A percentile compares a stretch with the other conserved stretches of the same genome.
Conservation (phyloP, 2,888 invertebrate genomes). For the Byasa hedistus region DNA sequence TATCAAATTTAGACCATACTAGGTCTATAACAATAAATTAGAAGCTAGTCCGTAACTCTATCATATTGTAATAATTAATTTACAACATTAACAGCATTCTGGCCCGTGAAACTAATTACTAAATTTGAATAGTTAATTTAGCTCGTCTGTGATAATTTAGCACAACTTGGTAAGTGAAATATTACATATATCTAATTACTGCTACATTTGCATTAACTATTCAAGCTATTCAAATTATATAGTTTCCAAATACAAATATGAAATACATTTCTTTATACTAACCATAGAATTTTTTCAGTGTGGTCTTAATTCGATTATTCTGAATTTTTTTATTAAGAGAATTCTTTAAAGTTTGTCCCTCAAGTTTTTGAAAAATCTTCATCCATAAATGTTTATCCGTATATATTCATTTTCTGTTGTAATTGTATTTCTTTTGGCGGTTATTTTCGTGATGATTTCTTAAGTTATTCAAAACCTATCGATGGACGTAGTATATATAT, state of each 20-base stretch:
- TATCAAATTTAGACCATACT: too few relatives aligned
- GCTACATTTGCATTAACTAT: neutral
- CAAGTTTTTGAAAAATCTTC: too few relatives aligned
- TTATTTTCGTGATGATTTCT: too few relatives aligned
- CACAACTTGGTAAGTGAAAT: neutral
- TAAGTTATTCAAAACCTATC: too few relatives aligned
- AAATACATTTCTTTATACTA: neutral
- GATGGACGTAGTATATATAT: too few relatives aligned
- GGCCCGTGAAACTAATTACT: conserved; percentile 10
- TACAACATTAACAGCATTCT: conserved; percentile 38
- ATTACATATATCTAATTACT: neutral
- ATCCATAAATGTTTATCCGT: too few relatives aligned
- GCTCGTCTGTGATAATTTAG: neutral
- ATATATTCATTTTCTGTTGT: too few relatives aligned
- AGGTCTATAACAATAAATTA: neutral
- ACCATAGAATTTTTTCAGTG: too few relatives aligned
- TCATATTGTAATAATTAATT: conserved; percentile 9
- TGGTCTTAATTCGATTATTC: too few relatives aligned
- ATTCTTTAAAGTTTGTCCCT: too few relatives aligned
- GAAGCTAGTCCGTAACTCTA: neutral
- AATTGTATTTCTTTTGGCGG: too few relatives aligned
- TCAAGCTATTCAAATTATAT: neutral
- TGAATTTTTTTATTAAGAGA: too few relatives aligned
- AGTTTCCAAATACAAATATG: neutral
- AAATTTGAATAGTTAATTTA: conserved; percentile 11